phyloP scores from a whole-genome alignment of 2,888 invertebrate genomes.

The Pachymerium ferrugineum region DNA sequence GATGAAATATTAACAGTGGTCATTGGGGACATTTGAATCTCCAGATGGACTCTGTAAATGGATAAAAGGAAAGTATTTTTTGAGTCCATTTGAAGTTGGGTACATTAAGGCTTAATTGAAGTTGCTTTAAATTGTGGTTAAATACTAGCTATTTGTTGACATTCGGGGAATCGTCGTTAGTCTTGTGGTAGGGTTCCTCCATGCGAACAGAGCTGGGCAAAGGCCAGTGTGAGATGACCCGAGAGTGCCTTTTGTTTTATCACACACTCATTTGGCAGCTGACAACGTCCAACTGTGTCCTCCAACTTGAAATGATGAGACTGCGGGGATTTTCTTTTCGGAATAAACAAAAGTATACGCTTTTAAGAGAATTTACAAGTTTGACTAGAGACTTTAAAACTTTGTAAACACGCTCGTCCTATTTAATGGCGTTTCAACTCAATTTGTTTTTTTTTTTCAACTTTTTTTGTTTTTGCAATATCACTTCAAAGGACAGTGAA shows the following conservation, averaged over 20 bases:
- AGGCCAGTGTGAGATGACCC: conserved; percentile 21
- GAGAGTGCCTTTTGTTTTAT: conserved; percentile 21
- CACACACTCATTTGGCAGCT: conserved; percentile 14
- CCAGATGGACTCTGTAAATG: too few relatives aligned
- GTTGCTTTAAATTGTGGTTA: conserved; percentile 18
- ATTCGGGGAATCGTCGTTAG: not conserved
- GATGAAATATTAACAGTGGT: too few relatives aligned
- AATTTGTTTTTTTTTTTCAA: not conserved
- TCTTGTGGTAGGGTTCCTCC: not conserved
- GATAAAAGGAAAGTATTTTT: not conserved
- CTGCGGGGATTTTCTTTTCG: not conserved
- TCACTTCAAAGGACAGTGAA: too few relatives aligned
- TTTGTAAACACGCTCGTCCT: not conserved
- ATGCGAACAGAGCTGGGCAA: not conserved
- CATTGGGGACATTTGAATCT: too few relatives aligned
- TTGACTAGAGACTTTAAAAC: not conserved
- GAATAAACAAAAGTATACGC: conserved; percentile 17
- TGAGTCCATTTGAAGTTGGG: not conserved
- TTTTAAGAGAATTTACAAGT: conserved; percentile 18
- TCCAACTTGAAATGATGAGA: not conserved
- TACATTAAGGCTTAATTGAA: conserved; percentile 18
- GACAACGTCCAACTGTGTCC: conserved; percentile 18
- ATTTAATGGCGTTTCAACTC: not conserved
- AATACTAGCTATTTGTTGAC: conserved; percentile 2
- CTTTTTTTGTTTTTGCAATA: too few relatives aligned